A percentile compares a stretch with the other conserved stretches of the same genome.
Conservation (phyloP, 2,113 vertebrate species). For the Pterocles burchelli region DNA sequence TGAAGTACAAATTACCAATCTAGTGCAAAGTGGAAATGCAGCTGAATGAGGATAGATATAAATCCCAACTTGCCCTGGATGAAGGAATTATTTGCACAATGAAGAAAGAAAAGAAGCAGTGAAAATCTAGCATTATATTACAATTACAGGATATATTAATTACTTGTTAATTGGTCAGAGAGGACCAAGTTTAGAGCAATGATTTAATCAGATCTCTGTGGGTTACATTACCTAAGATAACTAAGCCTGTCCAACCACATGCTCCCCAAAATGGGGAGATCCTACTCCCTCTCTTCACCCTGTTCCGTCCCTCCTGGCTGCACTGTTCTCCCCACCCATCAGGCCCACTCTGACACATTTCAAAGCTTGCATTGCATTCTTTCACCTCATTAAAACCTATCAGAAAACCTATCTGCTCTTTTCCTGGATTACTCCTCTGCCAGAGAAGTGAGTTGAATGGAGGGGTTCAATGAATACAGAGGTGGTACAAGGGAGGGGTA, state of each 20-base stretch:
- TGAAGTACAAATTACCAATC: neutral
- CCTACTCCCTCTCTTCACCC: neutral
- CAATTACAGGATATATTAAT: neutral
- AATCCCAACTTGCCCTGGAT: neutral
- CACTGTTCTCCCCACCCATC: fast-evolving
- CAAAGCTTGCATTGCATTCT: neutral
- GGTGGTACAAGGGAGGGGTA: neutral
- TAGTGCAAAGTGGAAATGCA: neutral
- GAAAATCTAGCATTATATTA: neutral
- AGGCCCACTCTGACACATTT: neutral
- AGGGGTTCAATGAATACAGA: neutral
- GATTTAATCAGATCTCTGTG: neutral
- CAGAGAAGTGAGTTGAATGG: neutral
- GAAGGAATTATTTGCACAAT: neutral
- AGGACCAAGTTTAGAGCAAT: neutral
- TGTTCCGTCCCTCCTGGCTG: fast-evolving
- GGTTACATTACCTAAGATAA: neutral
- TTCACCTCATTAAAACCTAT: neutral
- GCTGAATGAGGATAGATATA: neutral
- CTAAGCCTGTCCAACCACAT: neutral
- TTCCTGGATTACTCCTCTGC: neutral
- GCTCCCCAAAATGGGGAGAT: neutral
- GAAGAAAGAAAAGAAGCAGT: neutral
- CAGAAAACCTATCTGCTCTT: neutral
- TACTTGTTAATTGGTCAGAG: neutral